phyloP scores from a whole-genome alignment of 2,797 vertebrate species.

The Hippocampus kuda region DNA sequence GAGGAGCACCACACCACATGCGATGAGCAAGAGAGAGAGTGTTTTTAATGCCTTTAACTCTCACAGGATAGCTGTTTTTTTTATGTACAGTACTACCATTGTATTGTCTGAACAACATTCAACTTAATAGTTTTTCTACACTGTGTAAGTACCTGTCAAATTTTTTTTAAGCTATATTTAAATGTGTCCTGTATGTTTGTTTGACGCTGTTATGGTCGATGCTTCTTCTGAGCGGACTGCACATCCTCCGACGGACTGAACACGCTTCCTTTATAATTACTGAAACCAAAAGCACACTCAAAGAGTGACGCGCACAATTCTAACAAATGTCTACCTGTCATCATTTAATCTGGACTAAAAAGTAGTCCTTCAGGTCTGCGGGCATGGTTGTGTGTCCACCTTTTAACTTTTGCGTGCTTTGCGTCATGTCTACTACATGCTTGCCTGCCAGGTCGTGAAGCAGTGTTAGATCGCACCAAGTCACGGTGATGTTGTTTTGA shows the following conservation, averaged over 20 bases:
- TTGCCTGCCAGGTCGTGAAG: conserved; percentile 29
- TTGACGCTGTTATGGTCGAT: conserved; percentile 10
- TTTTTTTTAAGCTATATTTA: conserved; percentile 41
- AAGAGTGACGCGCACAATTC: not conserved
- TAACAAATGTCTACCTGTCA: not conserved
- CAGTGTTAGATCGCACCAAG: not conserved
- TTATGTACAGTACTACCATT: conserved; percentile 14
- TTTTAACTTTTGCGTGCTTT: conserved; percentile 17
- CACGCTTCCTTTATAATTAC: not conserved
- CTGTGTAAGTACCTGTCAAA: conserved; percentile 49
- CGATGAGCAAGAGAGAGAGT: conserved; percentile 16
- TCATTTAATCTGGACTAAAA: not conserved
- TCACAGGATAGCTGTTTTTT: conserved; percentile 40
- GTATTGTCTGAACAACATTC: conserved; percentile 38
- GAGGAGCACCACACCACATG: conserved; percentile 19
- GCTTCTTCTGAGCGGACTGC: conserved; percentile 25
- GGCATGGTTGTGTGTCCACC: conserved; percentile 6
- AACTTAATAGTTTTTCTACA: conserved; percentile 43
- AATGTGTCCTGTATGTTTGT: conserved; percentile 28
- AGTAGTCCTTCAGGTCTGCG: not conserved
- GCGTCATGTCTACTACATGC: conserved; percentile 12
- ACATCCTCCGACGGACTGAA: conserved; percentile 24
- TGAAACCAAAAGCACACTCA: conserved; percentile 3
- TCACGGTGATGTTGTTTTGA: conserved; percentile 17
- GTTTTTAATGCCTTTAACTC: conserved; percentile 15